Percentiles rank a stretch among this genome's conserved stretches.
phyloP scores from a whole-genome alignment of 2,797 vertebrate species.

The Manis pentadactyla region DNA sequence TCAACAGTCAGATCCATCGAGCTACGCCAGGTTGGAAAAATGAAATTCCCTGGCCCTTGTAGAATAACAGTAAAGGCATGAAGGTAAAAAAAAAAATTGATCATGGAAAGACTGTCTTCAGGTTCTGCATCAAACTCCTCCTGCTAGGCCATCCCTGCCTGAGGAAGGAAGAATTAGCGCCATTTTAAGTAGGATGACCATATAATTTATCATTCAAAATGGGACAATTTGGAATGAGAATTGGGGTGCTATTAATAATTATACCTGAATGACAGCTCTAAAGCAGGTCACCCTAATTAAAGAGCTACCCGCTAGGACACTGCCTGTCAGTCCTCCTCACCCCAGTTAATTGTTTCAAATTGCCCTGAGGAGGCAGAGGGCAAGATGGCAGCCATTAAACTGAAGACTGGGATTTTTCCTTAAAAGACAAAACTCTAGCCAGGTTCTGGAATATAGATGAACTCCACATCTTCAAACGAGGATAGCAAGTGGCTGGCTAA shows the following conservation, averaged over 20 bases:
- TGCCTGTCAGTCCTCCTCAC: not conserved
- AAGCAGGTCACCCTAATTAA: conserved; percentile 55
- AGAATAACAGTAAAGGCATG: not conserved
- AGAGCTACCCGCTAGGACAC: not conserved
- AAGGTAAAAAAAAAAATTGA: not conserved
- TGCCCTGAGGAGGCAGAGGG: not conserved
- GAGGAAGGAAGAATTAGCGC: not conserved
- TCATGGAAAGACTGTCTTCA: not conserved
- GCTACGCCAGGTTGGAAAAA: not conserved
- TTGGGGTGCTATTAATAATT: conserved; percentile 54
- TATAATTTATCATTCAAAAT: not conserved
- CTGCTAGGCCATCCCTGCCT: not conserved
- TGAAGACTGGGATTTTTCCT: not conserved
- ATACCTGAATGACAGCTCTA: not conserved
- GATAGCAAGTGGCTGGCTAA: not conserved
- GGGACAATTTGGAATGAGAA: conserved; percentile 15
- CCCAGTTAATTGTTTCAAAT: not conserved
- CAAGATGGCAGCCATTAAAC: not conserved
- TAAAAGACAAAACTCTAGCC: not conserved
- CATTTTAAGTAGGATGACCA: conserved; percentile 34
- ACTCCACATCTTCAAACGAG: not conserved
- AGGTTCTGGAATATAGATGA: not conserved
- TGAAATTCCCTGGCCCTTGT: not conserved
- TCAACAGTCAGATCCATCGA: not conserved
- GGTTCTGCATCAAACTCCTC: not conserved